Evolutionary conservation across 2,888 invertebrate species (phyloP).

Genomic region (Oxystoma pomonae): DNA sequence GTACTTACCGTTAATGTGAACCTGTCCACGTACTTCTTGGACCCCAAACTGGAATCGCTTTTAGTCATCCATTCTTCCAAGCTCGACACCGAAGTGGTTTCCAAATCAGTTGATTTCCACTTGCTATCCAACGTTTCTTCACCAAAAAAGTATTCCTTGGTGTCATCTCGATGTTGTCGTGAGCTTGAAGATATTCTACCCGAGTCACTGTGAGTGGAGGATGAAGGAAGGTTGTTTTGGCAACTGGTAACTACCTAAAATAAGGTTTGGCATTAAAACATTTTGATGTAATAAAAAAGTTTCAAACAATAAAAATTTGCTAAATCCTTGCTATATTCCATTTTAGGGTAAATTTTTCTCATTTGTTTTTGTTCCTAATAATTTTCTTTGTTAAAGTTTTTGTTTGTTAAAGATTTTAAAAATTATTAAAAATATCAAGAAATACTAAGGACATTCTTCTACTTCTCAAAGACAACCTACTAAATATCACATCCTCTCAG

Average conservation of each 20-base stretch:
- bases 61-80: slow-evolving; percentile 45
- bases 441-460: no score
- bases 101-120: slow-evolving; percentile 39
- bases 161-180: slow-evolving; percentile 34
- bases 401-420: no score
- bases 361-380: no score
- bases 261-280: no score
- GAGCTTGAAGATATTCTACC: slow-evolving; percentile 39
- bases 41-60: slow-evolving; percentile 34
- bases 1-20: slow-evolving; percentile 43
- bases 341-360: no score
- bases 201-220: slow-evolving; percentile 39
- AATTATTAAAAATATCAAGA: no score
- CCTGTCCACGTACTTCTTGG: slow-evolving; percentile 43
- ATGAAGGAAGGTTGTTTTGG: slow-evolving; percentile 54
- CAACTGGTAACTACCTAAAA: slow-evolving; percentile 61
- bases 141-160: slow-evolving; percentile 43
- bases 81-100: slow-evolving; percentile 44
- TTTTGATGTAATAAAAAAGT: no score
- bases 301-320: no score
- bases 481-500: no score
- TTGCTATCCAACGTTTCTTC: slow-evolving; percentile 42
- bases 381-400: no score
- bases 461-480: no score
- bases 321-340: no score